Conservation (phyloP, 2,113 vertebrate genomes). For the Bothrops jararaca region DNA sequence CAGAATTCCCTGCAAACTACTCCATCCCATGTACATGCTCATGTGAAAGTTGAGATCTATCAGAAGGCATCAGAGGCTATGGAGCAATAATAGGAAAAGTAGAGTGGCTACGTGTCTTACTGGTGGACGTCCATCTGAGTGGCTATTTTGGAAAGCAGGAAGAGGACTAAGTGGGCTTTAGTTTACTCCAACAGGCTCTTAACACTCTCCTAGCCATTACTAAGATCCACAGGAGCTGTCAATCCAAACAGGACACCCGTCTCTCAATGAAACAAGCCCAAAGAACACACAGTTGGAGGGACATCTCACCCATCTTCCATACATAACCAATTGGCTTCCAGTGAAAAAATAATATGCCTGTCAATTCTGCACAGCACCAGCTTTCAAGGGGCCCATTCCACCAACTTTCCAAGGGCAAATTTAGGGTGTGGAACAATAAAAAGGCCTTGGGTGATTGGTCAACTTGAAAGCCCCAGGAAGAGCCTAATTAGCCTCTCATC, state of each 20-base stretch:
- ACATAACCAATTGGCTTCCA: slow-evolving; percentile 4
- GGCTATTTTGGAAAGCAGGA: not conserved
- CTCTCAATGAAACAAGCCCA: not conserved
- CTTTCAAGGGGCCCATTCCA: slow-evolving; percentile 30
- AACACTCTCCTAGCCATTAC: not conserved
- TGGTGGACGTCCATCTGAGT: not conserved
- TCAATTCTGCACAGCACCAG: not conserved
- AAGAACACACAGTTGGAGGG: not conserved
- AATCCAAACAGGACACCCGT: not conserved
- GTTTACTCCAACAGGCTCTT: not conserved
- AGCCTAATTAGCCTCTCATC: slow-evolving; percentile 4
- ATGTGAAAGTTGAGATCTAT: not conserved
- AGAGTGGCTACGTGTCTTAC: not conserved
- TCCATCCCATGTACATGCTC: not conserved
- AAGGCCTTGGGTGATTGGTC: slow-evolving; percentile 13
- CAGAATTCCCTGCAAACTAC: not conserved
- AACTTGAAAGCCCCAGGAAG: not conserved
- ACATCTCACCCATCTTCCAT: not conserved
- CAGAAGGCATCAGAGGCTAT: not conserved
- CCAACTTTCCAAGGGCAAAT: slow-evolving; percentile 1
- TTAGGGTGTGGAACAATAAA: slow-evolving; percentile 18
- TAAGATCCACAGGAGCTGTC: not conserved
- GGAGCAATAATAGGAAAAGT: not conserved
- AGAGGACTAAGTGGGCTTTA: not conserved
- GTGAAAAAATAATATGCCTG: slow-evolving; percentile 8